Evolutionary conservation across 2,797 vertebrate species (phyloP).

Genomic region (Catamblyrhynchus diadema): DNA sequence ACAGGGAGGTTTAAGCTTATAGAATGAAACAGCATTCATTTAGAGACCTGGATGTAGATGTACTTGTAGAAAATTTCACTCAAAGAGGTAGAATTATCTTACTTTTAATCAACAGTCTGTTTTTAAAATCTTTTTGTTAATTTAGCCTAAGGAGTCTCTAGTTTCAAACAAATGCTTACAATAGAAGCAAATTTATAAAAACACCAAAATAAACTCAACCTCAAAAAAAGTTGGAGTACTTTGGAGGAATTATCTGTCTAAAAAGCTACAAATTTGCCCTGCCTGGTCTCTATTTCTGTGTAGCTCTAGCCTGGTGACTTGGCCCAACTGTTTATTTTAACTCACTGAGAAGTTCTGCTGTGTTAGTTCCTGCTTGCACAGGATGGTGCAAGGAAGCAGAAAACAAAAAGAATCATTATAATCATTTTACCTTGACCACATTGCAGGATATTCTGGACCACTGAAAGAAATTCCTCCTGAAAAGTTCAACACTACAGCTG

Average conservation of each 20-base stretch:
- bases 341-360: not conserved
- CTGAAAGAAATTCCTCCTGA: conserved; percentile 92
- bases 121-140: not conserved
- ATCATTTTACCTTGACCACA: not conserved
- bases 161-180: not conserved
- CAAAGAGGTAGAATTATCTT: not conserved
- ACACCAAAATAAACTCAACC: not conserved
- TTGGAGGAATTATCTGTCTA: not conserved
- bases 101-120: not conserved
- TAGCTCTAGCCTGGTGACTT: not conserved
- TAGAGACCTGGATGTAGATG: not conserved
- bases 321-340: not conserved
- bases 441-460: conserved; percentile 88
- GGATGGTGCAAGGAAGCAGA: not conserved
- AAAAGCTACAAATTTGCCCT: not conserved
- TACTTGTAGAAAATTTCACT: not conserved
- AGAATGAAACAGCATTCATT: not conserved
- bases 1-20: accelerated
- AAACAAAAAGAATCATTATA: not conserved
- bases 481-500: conserved; percentile 90
- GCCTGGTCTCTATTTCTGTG: not conserved
- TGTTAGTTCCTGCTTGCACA: not conserved
- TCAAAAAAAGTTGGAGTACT: not conserved
- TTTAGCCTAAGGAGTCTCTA: not conserved
- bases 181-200: not conserved